Base-by-base conservation (phyloP, 2,888 invertebrate genomes). In the Sesia apiformis region DNA sequence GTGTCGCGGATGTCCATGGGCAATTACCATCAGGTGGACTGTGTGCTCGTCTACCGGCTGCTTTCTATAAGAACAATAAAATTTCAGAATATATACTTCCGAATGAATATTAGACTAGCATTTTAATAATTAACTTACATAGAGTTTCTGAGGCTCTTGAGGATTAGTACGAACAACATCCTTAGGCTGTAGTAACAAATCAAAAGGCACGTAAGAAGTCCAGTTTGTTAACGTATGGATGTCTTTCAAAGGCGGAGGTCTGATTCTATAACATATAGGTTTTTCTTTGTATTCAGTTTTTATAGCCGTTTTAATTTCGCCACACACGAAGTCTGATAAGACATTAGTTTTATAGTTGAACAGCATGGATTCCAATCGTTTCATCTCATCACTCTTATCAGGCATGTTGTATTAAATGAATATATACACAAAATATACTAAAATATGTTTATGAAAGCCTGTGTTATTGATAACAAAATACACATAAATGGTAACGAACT, bases 151-250 rank as follows among this genome's bases (percentile, higher is more conserved):
- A n/a, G 64, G 56, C 3, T 58, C 42, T 5, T 55, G 57, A 1
- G 76, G 76, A 54, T 71, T 58, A 0, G 66, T 67, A 2, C 63
- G 60, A 5, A 71, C 41, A 4, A 74, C 66, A 3, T 66, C 67
- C 7, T 73, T 72, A 3, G 61, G 64, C 23, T 57, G 69, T 6
- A 66, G 56, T 46, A 60, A 66, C 40, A 70, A 52, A 46, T 66
- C 59, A 8, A 72, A 66, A 0, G 70, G 72, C 0, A 73, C 56
- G 8, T 57, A 55, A 0, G 59, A 56, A 39, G 61, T 72, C 68
- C 69, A 74, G 0, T 69, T 63, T 0, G 60, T 60, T 52, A 79
- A 41, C 1, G 76, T 66, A 8, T 76, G 66, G 3, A 64, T 39
- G 41, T 73, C 61, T 56, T 70, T 78, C 53, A 71, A 38, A 4